Evolutionary conservation across 2,113 vertebrate genomes (phyloP).

Genomic region (Hystrix brachyura): DNA sequence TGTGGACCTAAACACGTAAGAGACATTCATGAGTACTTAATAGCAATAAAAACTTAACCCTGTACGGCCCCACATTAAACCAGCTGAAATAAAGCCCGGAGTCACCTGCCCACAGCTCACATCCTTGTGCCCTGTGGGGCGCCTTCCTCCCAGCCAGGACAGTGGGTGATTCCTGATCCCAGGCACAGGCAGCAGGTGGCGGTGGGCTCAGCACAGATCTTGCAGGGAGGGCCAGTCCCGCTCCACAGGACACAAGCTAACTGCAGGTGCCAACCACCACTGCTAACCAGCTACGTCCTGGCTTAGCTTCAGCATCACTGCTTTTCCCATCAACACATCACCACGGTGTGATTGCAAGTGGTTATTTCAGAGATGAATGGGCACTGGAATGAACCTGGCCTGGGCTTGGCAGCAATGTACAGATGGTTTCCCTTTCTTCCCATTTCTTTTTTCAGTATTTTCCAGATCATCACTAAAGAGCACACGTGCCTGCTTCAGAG

Average conservation of each 20-base stretch:
- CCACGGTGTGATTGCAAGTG: background rate
- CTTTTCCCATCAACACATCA: background rate
- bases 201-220: fast-evolving
- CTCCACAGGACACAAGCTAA: background rate
- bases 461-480: background rate
- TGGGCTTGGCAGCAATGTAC: background rate
- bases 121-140: background rate
- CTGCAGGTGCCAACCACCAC: background rate
- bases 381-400: background rate
- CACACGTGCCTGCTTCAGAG: background rate
- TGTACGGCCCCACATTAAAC: fast-evolving
- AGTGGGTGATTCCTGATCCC: background rate
- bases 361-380: background rate
- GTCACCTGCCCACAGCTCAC: too few relatives aligned
- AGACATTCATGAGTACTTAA: background rate
- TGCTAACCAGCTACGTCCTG: fast-evolving
- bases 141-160: background rate
- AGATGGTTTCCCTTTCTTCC: background rate
- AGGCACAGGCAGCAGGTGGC: fast-evolving
- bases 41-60: fast-evolving
- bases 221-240: fast-evolving
- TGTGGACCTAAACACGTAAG: background rate
- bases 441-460: background rate
- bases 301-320: background rate
- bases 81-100: background rate